Evolutionary conservation across 2,797 vertebrate genomes (phyloP), one percentile per base, ranked within the genome.

Genomic region (Rhynchonycteris naso): DNA sequence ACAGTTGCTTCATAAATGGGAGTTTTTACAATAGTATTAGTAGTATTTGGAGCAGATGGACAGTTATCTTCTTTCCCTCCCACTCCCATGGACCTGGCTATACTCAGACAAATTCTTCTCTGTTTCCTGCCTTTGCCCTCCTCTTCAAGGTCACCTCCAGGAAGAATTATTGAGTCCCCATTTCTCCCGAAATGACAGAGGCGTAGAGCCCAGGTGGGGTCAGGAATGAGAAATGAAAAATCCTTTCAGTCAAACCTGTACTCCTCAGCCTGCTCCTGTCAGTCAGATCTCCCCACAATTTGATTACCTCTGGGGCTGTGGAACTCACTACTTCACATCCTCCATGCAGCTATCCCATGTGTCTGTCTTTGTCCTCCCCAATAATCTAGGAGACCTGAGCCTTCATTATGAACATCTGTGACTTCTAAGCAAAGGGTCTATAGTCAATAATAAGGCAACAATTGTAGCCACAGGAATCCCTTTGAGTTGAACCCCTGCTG

Each of bases 381-480:
- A 4, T 69, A 5, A 28, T 86, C 75, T n/a, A 7, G 74, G 96
- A 90, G 52, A n/a, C 61, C 28, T 0, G n/a, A 54, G 30, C 83
- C 76, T 69, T 84, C 18, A 11, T 12, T 24, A 4, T 26, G 10
- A 35, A 38, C 15, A 75, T 74, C 47, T 26, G 61, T 15, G 22
- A 6, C 33, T 52, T 83, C 61, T 47, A 33, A 33, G 84, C 54
- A 18, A 24, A 86, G 56, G 14, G 35, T 50, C 50, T 33, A 9
- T 33, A 26, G 66, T 80, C 52, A 85, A 35, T 16, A 18, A 58
- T 5, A 71, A 71, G 35, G 43, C 35, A 58, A 63, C 1, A 0
- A 8, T 10, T 2, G 1, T 0, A 2, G 24, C 8, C 3, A 4
- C 0, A 4, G 72, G 15, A 11, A 43, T 3, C 30, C 21, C 71